Evolutionary conservation across 1,140 invertebrate genomes (phyloP), one percentile per base, ranked within the genome.

Genomic region (Diploscapter pachys): DNA sequence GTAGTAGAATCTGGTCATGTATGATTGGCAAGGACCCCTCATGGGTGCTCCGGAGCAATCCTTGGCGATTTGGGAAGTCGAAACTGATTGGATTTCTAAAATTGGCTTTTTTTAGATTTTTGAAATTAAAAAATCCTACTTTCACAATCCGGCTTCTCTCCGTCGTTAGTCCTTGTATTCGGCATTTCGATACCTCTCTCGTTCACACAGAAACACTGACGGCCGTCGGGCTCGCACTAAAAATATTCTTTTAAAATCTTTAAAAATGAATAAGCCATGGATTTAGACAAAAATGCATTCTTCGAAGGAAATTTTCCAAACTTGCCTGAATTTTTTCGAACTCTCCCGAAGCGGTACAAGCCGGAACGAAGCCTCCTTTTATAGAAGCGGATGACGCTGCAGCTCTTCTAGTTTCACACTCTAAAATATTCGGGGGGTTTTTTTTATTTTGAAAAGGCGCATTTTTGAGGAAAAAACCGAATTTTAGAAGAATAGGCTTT

Each of bases 131-230:
- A 9, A 3, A 9, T 73, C 81, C 71, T 72, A 83, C 82, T 82
- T 62, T 82, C 83, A 61, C 83, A 84, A 66, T 84, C 80, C 5
- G 83, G 83, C 64, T 80, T 80, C 49, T 72, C 63, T 72, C 79
- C 81, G 53, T 78, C 55, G 48, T 73, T 75, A 48, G 75, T 69
- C 51, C 83, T 76, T 13, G 83, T 85, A 67, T 86, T 81, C 48
- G 82, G 70, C 4, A 85, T 72, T 70, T 85, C 83, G 61, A 85
- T 85, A 8, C 83, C 83, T 5, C 80, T 66, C 5, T 61, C 62
- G 56, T 81, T 75, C 2, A 85, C 83, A 71, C 83, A 85, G 77
- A 85, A 85, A 72, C 83, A 85, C 53, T 74, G 73, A 8, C 69
- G 56, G 11, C 71, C 80, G 65, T 80, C 72, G n/a, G 78, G 80